Conservation (phyloP, 2,888 invertebrate species). For the Gerris lacustris region DNA sequence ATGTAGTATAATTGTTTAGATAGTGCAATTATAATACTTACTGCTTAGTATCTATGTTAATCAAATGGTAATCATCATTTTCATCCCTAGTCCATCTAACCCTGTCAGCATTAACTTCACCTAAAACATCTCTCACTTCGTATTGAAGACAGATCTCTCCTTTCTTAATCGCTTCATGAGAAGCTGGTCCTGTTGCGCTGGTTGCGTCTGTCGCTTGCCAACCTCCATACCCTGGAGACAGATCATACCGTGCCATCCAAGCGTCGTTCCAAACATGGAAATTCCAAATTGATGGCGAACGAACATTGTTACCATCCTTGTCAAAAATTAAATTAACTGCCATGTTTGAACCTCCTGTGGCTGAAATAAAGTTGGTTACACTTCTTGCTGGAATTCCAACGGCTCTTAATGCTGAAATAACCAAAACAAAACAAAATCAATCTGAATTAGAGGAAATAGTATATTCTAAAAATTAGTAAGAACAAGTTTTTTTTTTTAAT, state of each 20-base stretch:
- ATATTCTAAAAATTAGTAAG: too few relatives aligned
- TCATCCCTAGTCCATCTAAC: conserved; percentile 64
- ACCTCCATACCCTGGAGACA: conserved; percentile 65
- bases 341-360: conserved; percentile 64
- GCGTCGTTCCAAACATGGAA: conserved; percentile 83
- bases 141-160: conserved; percentile 62
- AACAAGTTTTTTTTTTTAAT: too few relatives aligned
- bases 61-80: conserved; percentile 49
- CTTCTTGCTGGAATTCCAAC: conserved; percentile 68
- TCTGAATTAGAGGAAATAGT: too few relatives aligned
- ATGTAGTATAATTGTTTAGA: too few relatives aligned
- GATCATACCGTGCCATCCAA: conserved; percentile 72
- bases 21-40: not conserved
- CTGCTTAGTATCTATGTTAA: not conserved
- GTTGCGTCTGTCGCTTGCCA: conserved; percentile 83
- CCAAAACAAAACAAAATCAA: not conserved
- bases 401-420: conserved; percentile 55
- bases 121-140: conserved; percentile 64
- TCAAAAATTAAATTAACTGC: conserved; percentile 71
- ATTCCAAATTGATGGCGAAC: conserved; percentile 67
- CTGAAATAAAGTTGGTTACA: conserved; percentile 71
- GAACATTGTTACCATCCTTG: conserved; percentile 48
- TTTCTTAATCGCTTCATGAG: conserved; percentile 61
- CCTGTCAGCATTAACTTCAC: conserved; percentile 72
- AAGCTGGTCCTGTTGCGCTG: conserved; percentile 67